A percentile compares a stretch with the other conserved stretches of the same genome.
Evolutionary conservation across 2,888 invertebrate genomes (phyloP).

Genomic region (Cryptocephalus primarius): DNA sequence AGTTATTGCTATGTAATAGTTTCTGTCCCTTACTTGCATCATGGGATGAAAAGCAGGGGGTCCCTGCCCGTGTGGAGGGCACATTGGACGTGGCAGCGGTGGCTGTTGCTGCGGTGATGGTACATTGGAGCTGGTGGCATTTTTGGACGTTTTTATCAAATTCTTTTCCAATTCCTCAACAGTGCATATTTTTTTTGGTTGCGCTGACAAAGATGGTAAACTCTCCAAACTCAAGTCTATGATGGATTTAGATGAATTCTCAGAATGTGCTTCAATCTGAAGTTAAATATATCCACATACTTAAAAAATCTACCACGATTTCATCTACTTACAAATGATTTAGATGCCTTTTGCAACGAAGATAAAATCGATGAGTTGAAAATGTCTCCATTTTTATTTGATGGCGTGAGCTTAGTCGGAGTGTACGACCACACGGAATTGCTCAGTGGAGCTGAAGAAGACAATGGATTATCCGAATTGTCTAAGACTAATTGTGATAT

Average conservation of each 20-base stretch:
- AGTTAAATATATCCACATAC: slow-evolving; percentile 1
- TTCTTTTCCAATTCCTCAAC: slow-evolving; percentile 64
- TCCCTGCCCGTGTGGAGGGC: slow-evolving; percentile 10
- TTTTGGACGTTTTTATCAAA: slow-evolving; percentile 40
- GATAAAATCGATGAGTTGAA: slow-evolving; percentile 19
- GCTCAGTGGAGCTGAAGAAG: slow-evolving; percentile 16
- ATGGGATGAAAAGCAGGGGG: slow-evolving; percentile 12
- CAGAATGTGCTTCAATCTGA: slow-evolving; percentile 19
- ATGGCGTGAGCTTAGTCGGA: slow-evolving; percentile 5
- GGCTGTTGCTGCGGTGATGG: slow-evolving; percentile 24
- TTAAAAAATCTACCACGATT: neutral
- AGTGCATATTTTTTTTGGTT: slow-evolving; percentile 52
- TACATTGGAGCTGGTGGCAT: slow-evolving; percentile 13
- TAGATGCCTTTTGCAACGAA: slow-evolving; percentile 24
- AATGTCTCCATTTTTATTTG: slow-evolving; percentile 23
- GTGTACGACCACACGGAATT: slow-evolving; percentile 29
- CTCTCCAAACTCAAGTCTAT: neutral
- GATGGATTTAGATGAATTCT: slow-evolving; percentile 2
- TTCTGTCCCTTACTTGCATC: slow-evolving; percentile 11
- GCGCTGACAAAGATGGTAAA: slow-evolving; percentile 5
- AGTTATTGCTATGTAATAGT: too few relatives aligned
- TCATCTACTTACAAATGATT: slow-evolving; percentile 25
- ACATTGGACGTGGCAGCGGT: slow-evolving; percentile 15
- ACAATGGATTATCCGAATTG: slow-evolving; percentile 19
- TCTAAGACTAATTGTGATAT: slow-evolving; percentile 25